phyloP scores from a whole-genome alignment of 92 coral and sea anemone species.

The Porites lobata region DNA sequence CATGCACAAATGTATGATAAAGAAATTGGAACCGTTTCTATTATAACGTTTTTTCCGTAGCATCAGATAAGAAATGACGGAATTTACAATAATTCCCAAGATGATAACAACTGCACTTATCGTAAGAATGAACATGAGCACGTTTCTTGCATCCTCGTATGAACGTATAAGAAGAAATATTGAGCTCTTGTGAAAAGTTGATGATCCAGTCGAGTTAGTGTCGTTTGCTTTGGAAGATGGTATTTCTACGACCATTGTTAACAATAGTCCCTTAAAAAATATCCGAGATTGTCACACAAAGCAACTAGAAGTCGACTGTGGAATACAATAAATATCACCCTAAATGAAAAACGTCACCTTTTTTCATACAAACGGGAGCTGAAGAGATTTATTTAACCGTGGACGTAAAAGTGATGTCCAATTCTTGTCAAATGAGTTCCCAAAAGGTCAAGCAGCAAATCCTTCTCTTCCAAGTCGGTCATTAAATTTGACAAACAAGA shows the following conservation, averaged over 20 bases:
- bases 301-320: no score
- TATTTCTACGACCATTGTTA: neutral
- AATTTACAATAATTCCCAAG: conserved; percentile 19
- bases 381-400: no score
- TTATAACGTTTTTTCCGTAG: conserved; percentile 18
- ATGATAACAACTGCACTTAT: conserved; percentile 5
- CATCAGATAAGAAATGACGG: conserved; percentile 6
- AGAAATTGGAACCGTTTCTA: conserved; percentile 33
- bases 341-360: no score
- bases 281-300: neutral
- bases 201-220: neutral
- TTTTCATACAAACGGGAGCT: no score
- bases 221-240: neutral
- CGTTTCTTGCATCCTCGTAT: conserved; percentile 8
- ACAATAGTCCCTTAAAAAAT: no score
- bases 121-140: neutral
- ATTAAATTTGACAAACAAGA: no score
- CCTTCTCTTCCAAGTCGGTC: no score
- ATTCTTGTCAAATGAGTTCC: no score
- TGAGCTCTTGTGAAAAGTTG: neutral
- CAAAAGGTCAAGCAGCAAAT: no score
- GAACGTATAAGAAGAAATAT: conserved; percentile 9
- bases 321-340: no score
- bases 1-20: conserved; percentile 23
- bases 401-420: no score